Evolutionary conservation across 1,140 invertebrate species (phyloP), one percentile per base, ranked within the genome.

Genomic region (Chironomus striatipennis): DNA sequence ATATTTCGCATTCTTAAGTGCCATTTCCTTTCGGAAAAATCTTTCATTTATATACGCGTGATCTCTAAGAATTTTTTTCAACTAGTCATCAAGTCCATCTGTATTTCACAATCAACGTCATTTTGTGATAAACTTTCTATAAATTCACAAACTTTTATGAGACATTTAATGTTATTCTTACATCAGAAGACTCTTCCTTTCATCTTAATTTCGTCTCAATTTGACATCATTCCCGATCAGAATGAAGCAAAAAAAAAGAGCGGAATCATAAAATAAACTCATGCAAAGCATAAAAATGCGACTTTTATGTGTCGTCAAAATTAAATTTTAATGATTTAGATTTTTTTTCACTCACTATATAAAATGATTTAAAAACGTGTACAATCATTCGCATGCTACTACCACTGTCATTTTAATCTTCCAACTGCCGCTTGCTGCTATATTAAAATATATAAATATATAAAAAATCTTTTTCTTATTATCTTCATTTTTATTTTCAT

Each of bases 291-390:
- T 70, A 70, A 21, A 70, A 20, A 70, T 20, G 20, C 65, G 17
- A 21, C 17, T 70, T 70, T 70, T 70, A 18, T 70, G 65, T 70
- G 65, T 70, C 65, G 65, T 70, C 65, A 70, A 70, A 70, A 70
- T 70, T 70, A 20, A 21, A 70, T 70, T 70, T 70, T 70, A 70
- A 70, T 70, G 65, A 70, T 70, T 70, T 70, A 70, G 65, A 70
- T 70, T 70, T 70, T 70, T 21, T 17, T 20, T 70, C 6, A 12
- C 47, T 57, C 47, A 57, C 47, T 57, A 12, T 9, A 21, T 17
- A 18, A 70, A 70, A 21, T 70, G 65, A 70, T 70, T 70, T 70
- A 70, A 20, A 70, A 17, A 70, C 18, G 4, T 20, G 17, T 5
- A 10, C 12, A 10, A 57, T 57, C 47, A 57, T 57, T 57, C 47